These are phyloP conservation scores for Stictonetta naevosa DNA, from an alignment of 2,113 vertebrate genomes.

Conservation along the genomic window DNA sequence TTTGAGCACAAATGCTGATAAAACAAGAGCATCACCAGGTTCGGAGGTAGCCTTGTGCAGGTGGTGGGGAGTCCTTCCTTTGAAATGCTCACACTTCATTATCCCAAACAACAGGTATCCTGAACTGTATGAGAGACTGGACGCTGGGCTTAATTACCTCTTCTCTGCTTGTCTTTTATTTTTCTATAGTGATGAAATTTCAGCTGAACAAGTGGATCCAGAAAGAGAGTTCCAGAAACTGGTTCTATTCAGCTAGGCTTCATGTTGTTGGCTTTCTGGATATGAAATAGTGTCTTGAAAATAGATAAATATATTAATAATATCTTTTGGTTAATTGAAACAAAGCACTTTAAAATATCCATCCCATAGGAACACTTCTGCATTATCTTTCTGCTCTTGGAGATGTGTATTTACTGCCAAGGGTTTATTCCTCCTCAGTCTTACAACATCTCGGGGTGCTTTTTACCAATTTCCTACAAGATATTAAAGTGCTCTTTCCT, in stretches of 20 bases:
- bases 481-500: background rate
- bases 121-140: no score
- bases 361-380: accelerated
- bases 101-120: background rate
- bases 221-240: background rate
- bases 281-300: background rate
- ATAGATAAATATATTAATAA: background rate
- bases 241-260: background rate
- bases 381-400: background rate
- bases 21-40: background rate
- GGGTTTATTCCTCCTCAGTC: background rate
- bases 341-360: background rate
- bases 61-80: background rate
- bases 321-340: background rate
- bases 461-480: background rate
- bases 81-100: background rate
- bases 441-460: background rate
- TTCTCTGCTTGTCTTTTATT: background rate
- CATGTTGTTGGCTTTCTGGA: background rate
- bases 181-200: background rate
- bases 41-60: no score
- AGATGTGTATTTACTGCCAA: background rate
- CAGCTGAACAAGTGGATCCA: background rate
- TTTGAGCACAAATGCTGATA: background rate
- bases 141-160: background rate